A percentile compares a stretch with the other conserved stretches of the same genome.
Conservation (phyloP, 2,888 invertebrate genomes). For the Parnassius smintheus region DNA sequence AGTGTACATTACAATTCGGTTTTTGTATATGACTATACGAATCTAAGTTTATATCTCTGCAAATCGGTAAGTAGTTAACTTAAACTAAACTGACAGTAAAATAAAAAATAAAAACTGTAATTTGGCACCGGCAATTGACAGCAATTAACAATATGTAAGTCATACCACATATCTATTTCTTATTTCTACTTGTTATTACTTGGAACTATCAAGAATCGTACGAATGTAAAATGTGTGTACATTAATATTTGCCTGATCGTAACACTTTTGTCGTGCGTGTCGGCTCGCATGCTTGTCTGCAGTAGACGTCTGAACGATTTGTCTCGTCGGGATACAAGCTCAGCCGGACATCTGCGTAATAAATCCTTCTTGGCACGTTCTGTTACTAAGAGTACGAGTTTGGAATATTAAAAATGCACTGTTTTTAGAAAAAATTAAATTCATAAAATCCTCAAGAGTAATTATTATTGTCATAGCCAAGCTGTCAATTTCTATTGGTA, state of each 20-base stretch:
- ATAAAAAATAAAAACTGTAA: no score
- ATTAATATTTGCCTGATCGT: slow-evolving; percentile 10
- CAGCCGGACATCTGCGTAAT: slow-evolving; percentile 1
- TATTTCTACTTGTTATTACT: neutral
- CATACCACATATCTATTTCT: no score
- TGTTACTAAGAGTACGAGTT: neutral
- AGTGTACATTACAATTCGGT: no score
- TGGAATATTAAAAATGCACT: neutral
- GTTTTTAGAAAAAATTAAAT: neutral
- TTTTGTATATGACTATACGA: no score
- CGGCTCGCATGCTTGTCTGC: slow-evolving; percentile 9
- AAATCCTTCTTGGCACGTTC: neutral
- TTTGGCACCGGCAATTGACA: no score
- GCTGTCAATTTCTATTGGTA: no score
- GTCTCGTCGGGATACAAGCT: slow-evolving; percentile 4
- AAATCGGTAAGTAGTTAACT: no score
- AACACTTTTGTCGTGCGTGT: slow-evolving; percentile 12
- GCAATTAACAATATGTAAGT: no score
- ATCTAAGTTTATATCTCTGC: no score
- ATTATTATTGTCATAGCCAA: no score
- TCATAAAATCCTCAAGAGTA: no score
- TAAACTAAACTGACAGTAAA: no score
- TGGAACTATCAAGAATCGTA: neutral
- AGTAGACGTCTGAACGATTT: slow-evolving; percentile 4
- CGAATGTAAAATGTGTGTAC: neutral